phyloP scores from a whole-genome alignment of 1,140 invertebrate genomes.

The Ridgeia piscesae region DNA sequence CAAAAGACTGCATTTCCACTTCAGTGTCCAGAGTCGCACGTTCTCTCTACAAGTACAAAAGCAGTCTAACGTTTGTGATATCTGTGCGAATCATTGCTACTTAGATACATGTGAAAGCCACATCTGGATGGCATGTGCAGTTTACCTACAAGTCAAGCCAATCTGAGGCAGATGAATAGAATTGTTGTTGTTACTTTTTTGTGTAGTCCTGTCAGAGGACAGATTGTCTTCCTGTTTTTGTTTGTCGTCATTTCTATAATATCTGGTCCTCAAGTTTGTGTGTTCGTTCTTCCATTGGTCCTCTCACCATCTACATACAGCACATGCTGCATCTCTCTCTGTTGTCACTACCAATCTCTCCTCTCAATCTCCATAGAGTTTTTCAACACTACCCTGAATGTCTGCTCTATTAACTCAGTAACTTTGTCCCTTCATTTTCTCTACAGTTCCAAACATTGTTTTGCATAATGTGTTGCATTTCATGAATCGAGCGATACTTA shows the following conservation, averaged over 20 bases:
- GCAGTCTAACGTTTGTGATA: neutral
- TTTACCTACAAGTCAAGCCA: too few species aligned
- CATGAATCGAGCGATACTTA: neutral
- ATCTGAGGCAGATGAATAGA: neutral
- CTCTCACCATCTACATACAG: too few species aligned
- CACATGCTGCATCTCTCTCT: too few species aligned
- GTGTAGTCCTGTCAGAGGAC: neutral
- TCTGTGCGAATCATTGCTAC: neutral
- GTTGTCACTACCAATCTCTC: too few species aligned
- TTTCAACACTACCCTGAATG: too few species aligned
- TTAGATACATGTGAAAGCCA: neutral
- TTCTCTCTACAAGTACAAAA: neutral
- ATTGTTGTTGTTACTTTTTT: neutral
- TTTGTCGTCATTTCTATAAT: neutral
- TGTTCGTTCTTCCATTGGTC: too few species aligned
- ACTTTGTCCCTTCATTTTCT: too few species aligned
- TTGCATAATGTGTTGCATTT: neutral
- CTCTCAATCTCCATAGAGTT: too few species aligned
- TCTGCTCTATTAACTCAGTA: too few species aligned
- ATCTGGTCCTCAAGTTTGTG: neutral
- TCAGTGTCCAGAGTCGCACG: neutral
- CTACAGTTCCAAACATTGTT: neutral
- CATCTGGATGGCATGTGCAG: neutral
- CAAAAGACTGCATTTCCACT: neutral
- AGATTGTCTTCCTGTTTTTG: neutral